Percentiles rank a stretch among this genome's conserved stretches.
These are phyloP conservation scores for Trachythela sp. DNA, from an alignment of 64 coral and sea anemone species.

Conservation along the genomic window DNA sequence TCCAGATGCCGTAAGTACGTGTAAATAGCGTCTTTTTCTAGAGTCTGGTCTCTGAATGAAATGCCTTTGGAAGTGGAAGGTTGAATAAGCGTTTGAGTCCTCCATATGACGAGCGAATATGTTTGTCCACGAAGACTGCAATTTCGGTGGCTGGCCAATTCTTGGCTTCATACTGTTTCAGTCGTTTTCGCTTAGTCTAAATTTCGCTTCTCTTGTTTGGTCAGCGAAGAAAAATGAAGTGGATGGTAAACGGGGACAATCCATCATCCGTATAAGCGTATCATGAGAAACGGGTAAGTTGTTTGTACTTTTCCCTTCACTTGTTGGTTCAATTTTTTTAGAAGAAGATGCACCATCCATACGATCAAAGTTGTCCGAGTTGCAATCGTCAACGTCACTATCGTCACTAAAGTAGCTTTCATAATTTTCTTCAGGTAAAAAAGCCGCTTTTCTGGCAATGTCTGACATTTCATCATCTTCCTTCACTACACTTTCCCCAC, in stretches of 20 bases:
- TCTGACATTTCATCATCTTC: no score
- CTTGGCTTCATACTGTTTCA: neutral
- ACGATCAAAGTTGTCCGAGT: neutral
- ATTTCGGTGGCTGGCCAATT: neutral
- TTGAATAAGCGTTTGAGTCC: neutral
- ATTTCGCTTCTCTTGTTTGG: neutral
- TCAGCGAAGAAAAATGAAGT: neutral
- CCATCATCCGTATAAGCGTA: neutral
- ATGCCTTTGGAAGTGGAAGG: neutral
- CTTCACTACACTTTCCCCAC: no score
- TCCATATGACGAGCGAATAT: neutral
- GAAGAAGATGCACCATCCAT: neutral
- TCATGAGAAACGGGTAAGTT: neutral
- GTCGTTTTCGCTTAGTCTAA: neutral
- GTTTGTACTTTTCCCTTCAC: neutral
- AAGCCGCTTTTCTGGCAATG: no score
- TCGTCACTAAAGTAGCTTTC: neutral
- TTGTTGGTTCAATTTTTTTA: no score
- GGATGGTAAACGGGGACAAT: neutral
- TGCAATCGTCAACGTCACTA: neutral
- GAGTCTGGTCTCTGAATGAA: neutral
- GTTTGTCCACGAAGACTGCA: neutral
- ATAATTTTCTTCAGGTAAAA: no score
- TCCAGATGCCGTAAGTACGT: conserved; percentile 1
- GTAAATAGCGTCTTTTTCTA: neutral